phyloP scores from a whole-genome alignment of 2,113 vertebrate species.

The Indri indri region DNA sequence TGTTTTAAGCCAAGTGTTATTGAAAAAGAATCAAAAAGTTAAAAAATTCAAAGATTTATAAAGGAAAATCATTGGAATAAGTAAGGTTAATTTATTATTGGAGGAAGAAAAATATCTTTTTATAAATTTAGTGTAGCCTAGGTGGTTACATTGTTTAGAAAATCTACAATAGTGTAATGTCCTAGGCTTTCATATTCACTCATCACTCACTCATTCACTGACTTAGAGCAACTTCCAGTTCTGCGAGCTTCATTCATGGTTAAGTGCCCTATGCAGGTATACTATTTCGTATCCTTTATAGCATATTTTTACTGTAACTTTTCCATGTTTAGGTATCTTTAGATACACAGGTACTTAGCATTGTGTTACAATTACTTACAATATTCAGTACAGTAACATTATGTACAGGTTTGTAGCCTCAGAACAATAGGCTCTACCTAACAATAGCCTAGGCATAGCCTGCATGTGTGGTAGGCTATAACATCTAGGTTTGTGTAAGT shows the following conservation, averaged over 20 bases:
- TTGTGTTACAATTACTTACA: background rate
- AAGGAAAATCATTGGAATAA: background rate
- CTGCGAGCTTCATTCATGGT: background rate
- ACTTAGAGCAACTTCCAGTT: too few species aligned
- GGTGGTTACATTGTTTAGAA: background rate
- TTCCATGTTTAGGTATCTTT: background rate
- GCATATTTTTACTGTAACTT: background rate
- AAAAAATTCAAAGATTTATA: background rate
- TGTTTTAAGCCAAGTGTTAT: background rate
- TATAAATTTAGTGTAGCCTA: background rate
- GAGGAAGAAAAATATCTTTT: background rate
- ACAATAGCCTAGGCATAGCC: background rate
- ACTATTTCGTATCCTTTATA: background rate
- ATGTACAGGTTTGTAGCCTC: background rate
- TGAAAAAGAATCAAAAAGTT: background rate
- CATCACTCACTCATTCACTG: too few species aligned
- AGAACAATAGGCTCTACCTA: background rate
- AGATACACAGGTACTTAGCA: background rate
- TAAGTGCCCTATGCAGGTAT: background rate
- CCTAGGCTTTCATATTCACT: too few species aligned
- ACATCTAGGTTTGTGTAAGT: background rate
- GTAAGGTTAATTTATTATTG: background rate
- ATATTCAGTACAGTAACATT: too few species aligned
- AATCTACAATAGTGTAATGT: background rate
- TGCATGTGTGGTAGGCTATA: background rate